phyloP scores from a whole-genome alignment of 2,888 invertebrate genomes.

The Pristionchus fissidentatus region DNA sequence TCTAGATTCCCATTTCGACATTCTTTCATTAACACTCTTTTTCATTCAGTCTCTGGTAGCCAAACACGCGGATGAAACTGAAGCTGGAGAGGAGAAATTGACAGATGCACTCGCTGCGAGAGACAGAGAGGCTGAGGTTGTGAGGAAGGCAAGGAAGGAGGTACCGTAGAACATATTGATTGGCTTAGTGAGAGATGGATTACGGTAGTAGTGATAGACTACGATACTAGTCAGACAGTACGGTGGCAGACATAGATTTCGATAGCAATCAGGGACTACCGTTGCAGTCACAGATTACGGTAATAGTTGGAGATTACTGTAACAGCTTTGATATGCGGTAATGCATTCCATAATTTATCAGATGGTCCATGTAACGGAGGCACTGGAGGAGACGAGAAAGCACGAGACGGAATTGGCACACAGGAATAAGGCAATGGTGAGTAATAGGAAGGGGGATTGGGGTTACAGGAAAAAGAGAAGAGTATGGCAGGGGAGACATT shows the following conservation, averaged over 20 bases:
- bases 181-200: neutral
- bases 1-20: too few species aligned
- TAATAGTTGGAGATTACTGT: neutral
- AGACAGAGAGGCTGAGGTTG: constrained; percentile 54
- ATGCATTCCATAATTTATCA: constrained; percentile 20
- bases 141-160: constrained; percentile 52
- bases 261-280: neutral
- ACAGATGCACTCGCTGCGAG: constrained; percentile 51
- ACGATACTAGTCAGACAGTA: neutral
- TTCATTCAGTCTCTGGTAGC: constrained; percentile 56
- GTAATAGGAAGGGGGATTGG: too few species aligned
- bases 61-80: constrained; percentile 61
- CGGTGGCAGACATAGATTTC: neutral
- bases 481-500: too few species aligned
- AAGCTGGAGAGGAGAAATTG: constrained; percentile 56
- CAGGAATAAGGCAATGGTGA: constrained; percentile 51
- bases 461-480: too few species aligned
- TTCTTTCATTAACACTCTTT: too few species aligned
- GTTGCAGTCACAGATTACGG: neutral
- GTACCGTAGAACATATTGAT: constrained; percentile 25
- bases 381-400: constrained; percentile 54
- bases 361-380: constrained; percentile 51
- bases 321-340: neutral
- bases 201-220: neutral
- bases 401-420: constrained; percentile 54